phyloP scores from a whole-genome alignment of 2,113 vertebrate genomes.

The Tricholaema leucomelas region DNA sequence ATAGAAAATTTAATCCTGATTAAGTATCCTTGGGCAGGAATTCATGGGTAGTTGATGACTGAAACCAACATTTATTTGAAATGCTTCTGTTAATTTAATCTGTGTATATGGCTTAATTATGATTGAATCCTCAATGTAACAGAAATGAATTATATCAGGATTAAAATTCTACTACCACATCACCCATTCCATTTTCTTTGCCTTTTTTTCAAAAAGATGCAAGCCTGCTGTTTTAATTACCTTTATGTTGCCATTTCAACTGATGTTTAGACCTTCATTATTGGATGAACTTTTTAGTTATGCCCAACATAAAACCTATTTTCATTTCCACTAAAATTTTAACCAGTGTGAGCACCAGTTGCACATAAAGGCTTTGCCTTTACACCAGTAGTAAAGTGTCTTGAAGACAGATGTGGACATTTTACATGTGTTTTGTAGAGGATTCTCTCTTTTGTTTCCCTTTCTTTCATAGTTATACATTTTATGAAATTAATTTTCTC shows the following conservation, averaged over 20 bases:
- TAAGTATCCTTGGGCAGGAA: conserved; percentile 86
- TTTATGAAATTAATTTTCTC: conserved; percentile 33
- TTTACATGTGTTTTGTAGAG: conserved; percentile 47
- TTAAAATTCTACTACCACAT: conserved; percentile 78
- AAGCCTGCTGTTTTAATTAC: conserved; percentile 61
- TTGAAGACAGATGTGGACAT: conserved; percentile 38
- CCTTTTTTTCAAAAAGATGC: conserved; percentile 54
- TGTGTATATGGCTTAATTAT: conserved; percentile 84
- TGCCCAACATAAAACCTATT: conserved; percentile 16
- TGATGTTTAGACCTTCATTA: conserved; percentile 32
- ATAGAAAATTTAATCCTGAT: conserved; percentile 88
- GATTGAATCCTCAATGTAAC: conserved; percentile 78
- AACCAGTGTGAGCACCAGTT: conserved; percentile 33
- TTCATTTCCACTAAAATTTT: conserved; percentile 45
- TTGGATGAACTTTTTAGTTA: conserved; percentile 33
- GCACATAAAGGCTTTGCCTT: conserved; percentile 33
- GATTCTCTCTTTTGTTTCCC: conserved; percentile 30
- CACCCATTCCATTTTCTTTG: conserved; percentile 62
- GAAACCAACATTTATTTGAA: conserved; percentile 83
- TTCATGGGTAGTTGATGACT: conserved; percentile 82
- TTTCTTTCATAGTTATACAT: conserved; percentile 23
- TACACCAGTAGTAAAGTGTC: conserved; percentile 26
- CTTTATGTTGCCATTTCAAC: conserved; percentile 35
- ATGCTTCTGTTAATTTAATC: conserved; percentile 87
- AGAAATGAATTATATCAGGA: conserved; percentile 82